A percentile compares a stretch with the other conserved stretches of the same genome.
These are phyloP conservation scores for Apistogramma diplotaenia DNA, from an alignment of 2,113 vertebrate genomes.

Conservation along the genomic window DNA sequence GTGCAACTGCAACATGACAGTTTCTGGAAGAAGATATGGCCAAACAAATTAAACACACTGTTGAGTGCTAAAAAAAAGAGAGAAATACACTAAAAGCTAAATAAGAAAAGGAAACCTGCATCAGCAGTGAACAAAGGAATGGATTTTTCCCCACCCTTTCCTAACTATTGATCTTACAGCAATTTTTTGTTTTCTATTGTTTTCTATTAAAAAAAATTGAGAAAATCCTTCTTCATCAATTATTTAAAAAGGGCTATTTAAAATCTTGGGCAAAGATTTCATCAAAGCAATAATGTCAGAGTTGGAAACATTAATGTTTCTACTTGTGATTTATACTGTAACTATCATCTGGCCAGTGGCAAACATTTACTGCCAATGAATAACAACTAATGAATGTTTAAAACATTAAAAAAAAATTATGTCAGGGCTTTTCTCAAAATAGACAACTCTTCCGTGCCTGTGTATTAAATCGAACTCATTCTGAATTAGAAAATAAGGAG, in stretches of 20 bases:
- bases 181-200: neutral
- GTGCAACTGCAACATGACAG: slow-evolving; percentile 50
- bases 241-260: neutral
- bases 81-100: slow-evolving; percentile 7
- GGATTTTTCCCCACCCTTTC: slow-evolving; percentile 2
- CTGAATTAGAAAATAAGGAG: neutral
- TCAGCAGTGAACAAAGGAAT: slow-evolving; percentile 45
- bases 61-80: slow-evolving; percentile 9
- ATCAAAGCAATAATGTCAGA: neutral
- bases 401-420: neutral
- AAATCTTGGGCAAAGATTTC: neutral
- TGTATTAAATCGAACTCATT: neutral
- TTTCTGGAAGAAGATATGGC: slow-evolving; percentile 50
- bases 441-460: neutral
- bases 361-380: neutral
- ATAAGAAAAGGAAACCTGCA: slow-evolving; percentile 44
- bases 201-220: neutral
- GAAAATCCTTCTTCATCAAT: neutral
- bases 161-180: neutral
- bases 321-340: neutral
- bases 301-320: neutral
- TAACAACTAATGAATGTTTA: neutral
- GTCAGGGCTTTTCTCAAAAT: neutral
- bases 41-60: slow-evolving; percentile 39
- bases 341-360: neutral